A percentile compares a stretch with the other conserved stretches of the same genome.
Conservation (phyloP, 2,888 invertebrate species). For the Clepsis dumicolana region DNA sequence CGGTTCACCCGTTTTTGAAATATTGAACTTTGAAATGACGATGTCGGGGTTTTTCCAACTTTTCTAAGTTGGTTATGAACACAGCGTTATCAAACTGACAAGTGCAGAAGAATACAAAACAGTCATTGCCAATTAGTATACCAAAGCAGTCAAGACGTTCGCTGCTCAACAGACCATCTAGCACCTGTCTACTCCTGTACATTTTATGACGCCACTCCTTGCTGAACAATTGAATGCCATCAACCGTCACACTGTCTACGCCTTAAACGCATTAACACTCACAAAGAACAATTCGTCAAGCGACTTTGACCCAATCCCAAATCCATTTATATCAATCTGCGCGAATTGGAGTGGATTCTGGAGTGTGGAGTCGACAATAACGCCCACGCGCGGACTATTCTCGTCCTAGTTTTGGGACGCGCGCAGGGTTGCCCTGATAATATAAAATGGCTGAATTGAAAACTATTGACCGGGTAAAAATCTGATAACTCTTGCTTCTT, state of each 20-base stretch:
- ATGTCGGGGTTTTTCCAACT: too few species aligned
- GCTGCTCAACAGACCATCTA: too few species aligned
- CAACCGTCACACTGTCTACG: background rate
- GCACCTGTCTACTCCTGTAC: background rate
- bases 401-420: constrained; percentile 51
- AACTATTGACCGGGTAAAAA: too few species aligned
- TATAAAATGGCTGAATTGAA: background rate
- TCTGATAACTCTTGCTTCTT: too few species aligned
- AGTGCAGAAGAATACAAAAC: too few species aligned
- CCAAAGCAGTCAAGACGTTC: too few species aligned
- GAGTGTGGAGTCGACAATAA: constrained; percentile 62
- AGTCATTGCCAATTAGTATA: too few species aligned
- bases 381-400: constrained; percentile 71
- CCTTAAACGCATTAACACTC: background rate
- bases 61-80: too few species aligned
- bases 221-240: background rate
- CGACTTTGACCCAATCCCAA: constrained; percentile 36
- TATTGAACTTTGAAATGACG: too few species aligned
- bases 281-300: constrained; percentile 12
- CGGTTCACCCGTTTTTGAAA: too few species aligned
- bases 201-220: background rate
- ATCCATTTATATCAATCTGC: constrained; percentile 38
- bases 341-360: constrained; percentile 36
- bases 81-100: too few species aligned
- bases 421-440: constrained; percentile 22